phyloP scores from a whole-genome alignment of 2,113 vertebrate genomes.

The Callospermophilus lateralis region DNA sequence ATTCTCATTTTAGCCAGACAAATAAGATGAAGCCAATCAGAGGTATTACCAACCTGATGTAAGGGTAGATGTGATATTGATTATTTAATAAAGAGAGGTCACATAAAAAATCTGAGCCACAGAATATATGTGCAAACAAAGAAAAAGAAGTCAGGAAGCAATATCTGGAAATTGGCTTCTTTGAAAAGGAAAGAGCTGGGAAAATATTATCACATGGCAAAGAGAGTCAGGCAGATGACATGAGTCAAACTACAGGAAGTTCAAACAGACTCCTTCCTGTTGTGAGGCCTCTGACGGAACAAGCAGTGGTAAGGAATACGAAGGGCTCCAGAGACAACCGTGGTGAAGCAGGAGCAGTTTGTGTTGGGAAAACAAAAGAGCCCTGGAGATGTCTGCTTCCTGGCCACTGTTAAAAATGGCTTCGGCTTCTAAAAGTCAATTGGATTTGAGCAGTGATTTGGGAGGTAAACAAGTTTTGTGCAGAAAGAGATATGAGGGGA shows the following conservation, averaged over 20 bases:
- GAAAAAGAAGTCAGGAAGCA: background rate
- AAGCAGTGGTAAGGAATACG: background rate
- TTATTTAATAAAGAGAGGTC: background rate
- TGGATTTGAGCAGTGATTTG: constrained; percentile 23
- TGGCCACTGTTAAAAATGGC: constrained; percentile 58
- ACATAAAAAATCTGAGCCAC: background rate
- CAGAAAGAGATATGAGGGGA: constrained; percentile 25
- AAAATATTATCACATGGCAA: background rate
- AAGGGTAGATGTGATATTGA: background rate
- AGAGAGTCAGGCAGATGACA: background rate
- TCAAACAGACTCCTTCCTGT: background rate
- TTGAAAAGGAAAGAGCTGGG: background rate
- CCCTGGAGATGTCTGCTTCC: background rate
- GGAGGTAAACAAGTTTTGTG: constrained; percentile 61
- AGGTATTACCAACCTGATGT: background rate
- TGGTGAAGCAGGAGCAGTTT: background rate
- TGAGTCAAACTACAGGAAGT: background rate
- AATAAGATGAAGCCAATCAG: background rate
- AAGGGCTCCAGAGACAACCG: background rate
- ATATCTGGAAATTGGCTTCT: background rate
- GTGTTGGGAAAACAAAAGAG: background rate
- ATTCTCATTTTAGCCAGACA: background rate
- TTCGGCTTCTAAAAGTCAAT: constrained; percentile 58
- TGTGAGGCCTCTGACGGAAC: too few relatives aligned
- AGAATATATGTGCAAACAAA: background rate